phyloP scores from a whole-genome alignment of 2,888 invertebrate species.

The Miltochrista miniata region DNA sequence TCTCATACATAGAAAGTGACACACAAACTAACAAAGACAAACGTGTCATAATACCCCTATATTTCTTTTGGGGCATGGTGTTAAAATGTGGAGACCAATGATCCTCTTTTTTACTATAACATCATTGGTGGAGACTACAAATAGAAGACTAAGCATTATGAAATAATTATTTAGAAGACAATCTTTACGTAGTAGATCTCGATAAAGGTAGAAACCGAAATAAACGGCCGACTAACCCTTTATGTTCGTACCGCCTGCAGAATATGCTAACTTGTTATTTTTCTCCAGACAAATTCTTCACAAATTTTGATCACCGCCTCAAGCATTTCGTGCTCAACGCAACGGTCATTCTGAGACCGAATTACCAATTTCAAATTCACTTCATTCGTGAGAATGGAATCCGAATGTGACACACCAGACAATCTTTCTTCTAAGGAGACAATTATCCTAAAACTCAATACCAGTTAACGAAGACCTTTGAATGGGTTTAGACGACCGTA shows the following conservation, averaged over 20 bases:
- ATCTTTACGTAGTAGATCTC: background rate
- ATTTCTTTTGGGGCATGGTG: too few species aligned
- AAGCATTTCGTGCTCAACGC: constrained; percentile 31
- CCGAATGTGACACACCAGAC: constrained; percentile 52
- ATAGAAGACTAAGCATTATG: too few species aligned
- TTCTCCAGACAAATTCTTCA: constrained; percentile 18
- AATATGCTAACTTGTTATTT: constrained; percentile 33
- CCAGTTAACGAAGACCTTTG: constrained; percentile 20
- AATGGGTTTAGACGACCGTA: background rate
- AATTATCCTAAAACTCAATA: constrained; percentile 32
- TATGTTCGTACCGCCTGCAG: constrained; percentile 14
- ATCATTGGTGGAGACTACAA: too few species aligned
- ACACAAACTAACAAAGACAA: too few species aligned
- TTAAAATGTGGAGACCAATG: too few species aligned
- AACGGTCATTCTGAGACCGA: constrained; percentile 25
- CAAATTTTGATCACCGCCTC: constrained; percentile 31
- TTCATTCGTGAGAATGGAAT: constrained; percentile 58
- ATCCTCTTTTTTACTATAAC: too few species aligned
- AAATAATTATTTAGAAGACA: too few species aligned
- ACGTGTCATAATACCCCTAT: too few species aligned
- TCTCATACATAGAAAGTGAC: too few species aligned
- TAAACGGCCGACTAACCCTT: constrained; percentile 9
- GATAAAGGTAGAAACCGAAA: background rate
- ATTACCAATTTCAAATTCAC: constrained; percentile 35
- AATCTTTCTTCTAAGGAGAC: constrained; percentile 27